Conservation (phyloP, 1,140 invertebrate species). For the Araneus ventricosus region DNA sequence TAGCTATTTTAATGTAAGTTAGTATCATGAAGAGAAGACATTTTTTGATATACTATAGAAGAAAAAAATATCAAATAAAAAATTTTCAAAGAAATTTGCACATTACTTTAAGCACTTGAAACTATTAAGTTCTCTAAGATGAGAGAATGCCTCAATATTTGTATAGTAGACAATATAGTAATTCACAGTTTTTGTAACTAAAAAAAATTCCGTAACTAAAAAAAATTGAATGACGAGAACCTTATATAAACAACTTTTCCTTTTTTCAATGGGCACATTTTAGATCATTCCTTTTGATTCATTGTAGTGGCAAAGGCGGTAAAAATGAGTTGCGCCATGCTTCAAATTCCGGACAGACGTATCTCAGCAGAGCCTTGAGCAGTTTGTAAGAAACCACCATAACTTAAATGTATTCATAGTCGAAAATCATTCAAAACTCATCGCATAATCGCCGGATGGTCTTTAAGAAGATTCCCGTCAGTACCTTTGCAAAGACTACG, state of each 20-base stretch:
- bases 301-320: neutral
- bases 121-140: too few relatives aligned
- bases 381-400: neutral
- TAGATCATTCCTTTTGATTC: neutral
- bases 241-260: neutral
- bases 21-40: too few relatives aligned
- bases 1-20: too few relatives aligned
- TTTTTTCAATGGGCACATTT: neutral
- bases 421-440: neutral
- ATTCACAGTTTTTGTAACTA: too few relatives aligned
- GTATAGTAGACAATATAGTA: too few relatives aligned
- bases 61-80: too few relatives aligned
- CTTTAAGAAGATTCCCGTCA: constrained; percentile 22
- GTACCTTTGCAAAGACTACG: neutral
- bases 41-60: too few relatives aligned
- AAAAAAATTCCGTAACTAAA: neutral
- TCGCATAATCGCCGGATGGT: constrained; percentile 28
- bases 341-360: neutral
- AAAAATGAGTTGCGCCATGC: neutral
- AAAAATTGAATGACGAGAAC: neutral
- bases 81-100: too few relatives aligned
- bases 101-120: too few relatives aligned
- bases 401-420: constrained; percentile 3
- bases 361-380: neutral
- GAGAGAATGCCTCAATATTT: too few relatives aligned